A percentile compares a stretch with the other conserved stretches of the same genome.
Conservation (phyloP, 2,797 vertebrate genomes). For the Melanogrammus aeglefinus region DNA sequence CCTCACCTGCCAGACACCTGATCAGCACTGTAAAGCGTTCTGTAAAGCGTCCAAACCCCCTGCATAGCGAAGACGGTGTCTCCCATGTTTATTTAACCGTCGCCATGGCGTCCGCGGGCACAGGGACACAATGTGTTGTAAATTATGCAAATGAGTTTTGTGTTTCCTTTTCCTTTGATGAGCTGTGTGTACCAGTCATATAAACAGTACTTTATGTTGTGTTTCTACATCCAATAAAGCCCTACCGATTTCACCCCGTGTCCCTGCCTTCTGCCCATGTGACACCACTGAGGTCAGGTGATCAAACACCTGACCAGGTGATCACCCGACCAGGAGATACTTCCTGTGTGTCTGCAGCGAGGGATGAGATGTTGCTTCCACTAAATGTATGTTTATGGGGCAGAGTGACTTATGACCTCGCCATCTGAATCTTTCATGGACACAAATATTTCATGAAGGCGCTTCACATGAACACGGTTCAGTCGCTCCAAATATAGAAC, state of each 20-base stretch:
- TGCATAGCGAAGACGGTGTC: constrained; percentile 59
- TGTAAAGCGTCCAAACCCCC: constrained; percentile 79
- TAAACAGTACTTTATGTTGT: constrained; percentile 99
- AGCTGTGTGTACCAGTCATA: constrained; percentile 98
- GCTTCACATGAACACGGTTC: constrained; percentile 54
- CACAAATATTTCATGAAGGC: constrained; percentile 69
- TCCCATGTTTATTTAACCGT: constrained; percentile 61
- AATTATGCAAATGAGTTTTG: constrained; percentile 94
- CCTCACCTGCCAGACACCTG: constrained; percentile 80
- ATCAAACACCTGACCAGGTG: constrained; percentile 21
- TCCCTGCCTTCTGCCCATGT: constrained; percentile 36
- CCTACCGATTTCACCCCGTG: constrained; percentile 58
- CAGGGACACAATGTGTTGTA: constrained; percentile 96
- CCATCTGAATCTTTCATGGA: constrained; percentile 69
- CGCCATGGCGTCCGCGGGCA: constrained; percentile 70
- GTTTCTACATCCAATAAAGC: constrained; percentile 99
- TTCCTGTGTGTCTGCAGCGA: background rate
- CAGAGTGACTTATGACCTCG: constrained; percentile 64
- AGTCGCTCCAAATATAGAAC: too few species aligned
- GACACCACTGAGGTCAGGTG: too few species aligned
- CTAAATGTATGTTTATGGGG: constrained; percentile 66
- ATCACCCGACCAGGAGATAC: too few species aligned
- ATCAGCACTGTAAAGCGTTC: constrained; percentile 80
- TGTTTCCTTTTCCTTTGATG: constrained; percentile 86
- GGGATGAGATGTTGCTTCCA: constrained; percentile 48